Evolutionary conservation across 1,140 invertebrate species (phyloP), one percentile per base, ranked within the genome.

Genomic region (Philotrypesis tridentata): DNA sequence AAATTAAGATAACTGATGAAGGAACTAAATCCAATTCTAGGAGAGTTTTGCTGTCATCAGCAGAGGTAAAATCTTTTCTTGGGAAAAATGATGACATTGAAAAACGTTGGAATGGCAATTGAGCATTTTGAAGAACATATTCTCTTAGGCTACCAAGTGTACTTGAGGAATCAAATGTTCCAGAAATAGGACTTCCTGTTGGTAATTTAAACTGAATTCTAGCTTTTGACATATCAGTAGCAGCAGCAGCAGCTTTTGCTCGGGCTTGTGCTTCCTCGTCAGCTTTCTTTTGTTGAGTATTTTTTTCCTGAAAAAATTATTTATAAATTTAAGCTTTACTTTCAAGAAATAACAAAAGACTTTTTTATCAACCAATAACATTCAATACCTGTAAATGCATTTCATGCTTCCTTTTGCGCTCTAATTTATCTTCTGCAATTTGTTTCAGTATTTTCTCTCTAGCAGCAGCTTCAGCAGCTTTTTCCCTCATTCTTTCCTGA

Each of bases 141-240:
- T 90, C 79, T 61, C 93, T 90, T 23, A 96, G 92, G 63, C 92
- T 89, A 1, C 88, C 89, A 2, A 96, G 87, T 1, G 93, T 93
- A 9, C 92, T 92, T 60, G 91, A 90, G 5, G 94, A 92, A 27
- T 93, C 90, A 89, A 96, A 96, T 82, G 94, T 92, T 23, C 95
- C 93, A 11, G 93, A 93, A 79, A 94, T 92, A 14, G 94, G 93
- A 0, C 93, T 93, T 14, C 97, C 97, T 89, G 96, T 95, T 0
- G 97, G 95, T 71, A 97, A 86, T 85, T 96, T 94, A 87, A 98
- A 97, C 91, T 98, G 97, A 65, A 98, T 93, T 75, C 96, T 93
- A 0, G 96, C 89, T 40, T 89, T 88, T 61, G 86, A 83, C n/a
- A 85, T 82, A 27, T 86, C 84, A 90, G 87, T 81, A 21, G 48